phyloP scores from a whole-genome alignment of 2,113 vertebrate genomes.

The Zootoca vivipara region DNA sequence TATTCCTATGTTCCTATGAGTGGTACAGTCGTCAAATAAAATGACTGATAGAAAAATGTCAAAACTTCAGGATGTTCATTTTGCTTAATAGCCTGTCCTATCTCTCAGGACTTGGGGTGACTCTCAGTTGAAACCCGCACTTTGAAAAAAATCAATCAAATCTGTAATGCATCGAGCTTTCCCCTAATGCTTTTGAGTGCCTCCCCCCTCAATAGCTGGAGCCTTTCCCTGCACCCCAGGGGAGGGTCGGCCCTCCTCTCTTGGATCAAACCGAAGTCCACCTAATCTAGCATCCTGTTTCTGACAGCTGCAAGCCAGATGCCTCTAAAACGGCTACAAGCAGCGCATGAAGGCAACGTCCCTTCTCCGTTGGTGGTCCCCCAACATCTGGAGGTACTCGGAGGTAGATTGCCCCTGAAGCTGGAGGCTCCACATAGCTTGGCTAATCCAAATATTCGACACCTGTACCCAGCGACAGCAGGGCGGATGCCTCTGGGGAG shows the following conservation, averaged over 20 bases:
- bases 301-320: slow-evolving; percentile 21
- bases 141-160: not conserved
- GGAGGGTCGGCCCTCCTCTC: not conserved
- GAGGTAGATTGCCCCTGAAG: not conserved
- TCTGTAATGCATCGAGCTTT: not conserved
- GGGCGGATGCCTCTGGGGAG: not conserved
- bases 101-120: not conserved
- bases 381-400: not conserved
- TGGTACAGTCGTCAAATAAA: not conserved
- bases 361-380: not conserved
- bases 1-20: too few relatives aligned
- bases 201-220: not conserved
- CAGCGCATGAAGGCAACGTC: not conserved
- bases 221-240: not conserved
- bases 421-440: not conserved
- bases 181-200: not conserved
- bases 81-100: not conserved
- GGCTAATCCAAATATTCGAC: not conserved
- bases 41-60: not conserved
- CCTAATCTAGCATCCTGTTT: not conserved
- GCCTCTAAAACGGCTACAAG: not conserved
- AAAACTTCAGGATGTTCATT: not conserved
- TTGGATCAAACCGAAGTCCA: not conserved
- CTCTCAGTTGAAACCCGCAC: not conserved
- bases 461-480: not conserved